phyloP scores from a whole-genome alignment of 1,140 invertebrate genomes.

The Achatina immaculata region DNA sequence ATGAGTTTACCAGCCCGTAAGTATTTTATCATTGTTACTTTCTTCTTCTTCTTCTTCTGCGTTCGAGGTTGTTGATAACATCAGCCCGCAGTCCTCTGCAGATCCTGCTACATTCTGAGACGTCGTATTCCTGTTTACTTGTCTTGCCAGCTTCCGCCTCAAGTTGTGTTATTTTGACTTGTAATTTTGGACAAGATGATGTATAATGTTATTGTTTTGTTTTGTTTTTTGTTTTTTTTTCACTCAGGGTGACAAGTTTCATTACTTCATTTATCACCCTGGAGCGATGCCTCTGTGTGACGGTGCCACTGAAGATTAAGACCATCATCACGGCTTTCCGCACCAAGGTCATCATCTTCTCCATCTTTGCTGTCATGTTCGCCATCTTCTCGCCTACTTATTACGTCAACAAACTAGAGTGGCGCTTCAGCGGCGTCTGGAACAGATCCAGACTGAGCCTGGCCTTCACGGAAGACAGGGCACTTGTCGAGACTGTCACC shows the following conservation, averaged over 20 bases:
- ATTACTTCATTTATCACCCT: neutral
- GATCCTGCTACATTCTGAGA: too few relatives aligned
- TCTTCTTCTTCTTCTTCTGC: too few relatives aligned
- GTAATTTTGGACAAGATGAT: too few relatives aligned
- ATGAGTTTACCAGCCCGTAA: too few relatives aligned
- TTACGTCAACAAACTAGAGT: constrained; percentile 18
- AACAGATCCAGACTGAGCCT: neutral
- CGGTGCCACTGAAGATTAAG: neutral
- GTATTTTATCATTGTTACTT: too few relatives aligned
- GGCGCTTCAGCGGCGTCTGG: neutral
- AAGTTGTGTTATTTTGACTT: too few relatives aligned
- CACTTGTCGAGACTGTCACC: neutral
- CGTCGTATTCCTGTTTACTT: too few relatives aligned
- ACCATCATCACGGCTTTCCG: neutral
- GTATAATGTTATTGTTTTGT: too few relatives aligned
- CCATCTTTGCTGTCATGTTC: constrained; percentile 18
- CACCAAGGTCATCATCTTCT: constrained; percentile 12
- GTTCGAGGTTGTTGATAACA: too few relatives aligned
- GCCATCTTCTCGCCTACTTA: constrained; percentile 1
- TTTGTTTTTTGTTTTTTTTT: too few relatives aligned
- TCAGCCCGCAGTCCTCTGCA: too few relatives aligned
- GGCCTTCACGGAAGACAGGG: neutral
- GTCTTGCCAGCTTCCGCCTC: too few relatives aligned
- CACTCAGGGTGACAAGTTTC: neutral
- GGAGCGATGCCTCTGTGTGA: neutral